Evolutionary conservation across 37 sponge, comb jelly and placozoan genomes (phyloP).

Genomic region (Diacarnus erythraeanus): DNA sequence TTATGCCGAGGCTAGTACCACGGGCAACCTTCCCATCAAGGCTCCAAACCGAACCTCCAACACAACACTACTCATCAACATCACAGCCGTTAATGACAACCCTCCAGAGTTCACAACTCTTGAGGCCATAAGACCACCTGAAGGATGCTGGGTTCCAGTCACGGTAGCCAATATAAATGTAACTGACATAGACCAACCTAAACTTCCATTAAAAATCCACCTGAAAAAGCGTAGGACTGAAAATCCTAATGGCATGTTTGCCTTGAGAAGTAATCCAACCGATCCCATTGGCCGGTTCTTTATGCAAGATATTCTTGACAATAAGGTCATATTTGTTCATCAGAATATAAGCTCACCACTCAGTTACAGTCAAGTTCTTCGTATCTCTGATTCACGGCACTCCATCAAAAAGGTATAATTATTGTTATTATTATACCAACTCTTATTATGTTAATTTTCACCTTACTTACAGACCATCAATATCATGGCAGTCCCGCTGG

Average conservation of each 20-base stretch:
- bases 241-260: slow-evolving; percentile 21
- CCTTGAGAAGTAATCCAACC: not conserved
- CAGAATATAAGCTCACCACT: slow-evolving; percentile 8
- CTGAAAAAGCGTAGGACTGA: not conserved
- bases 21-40: slow-evolving; percentile 9
- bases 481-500: slow-evolving; percentile 28
- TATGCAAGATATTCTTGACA: slow-evolving; percentile 5
- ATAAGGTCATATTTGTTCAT: slow-evolving; percentile 12
- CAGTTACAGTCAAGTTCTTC: not conserved
- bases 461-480: slow-evolving; percentile 12
- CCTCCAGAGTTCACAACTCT: slow-evolving; percentile 10
- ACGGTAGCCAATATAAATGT: slow-evolving; percentile 19
- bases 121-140: slow-evolving; percentile 12
- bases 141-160: slow-evolving; percentile 35
- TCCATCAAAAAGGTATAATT: not conserved
- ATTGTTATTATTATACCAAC: too few relatives aligned
- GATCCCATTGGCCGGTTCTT: not conserved
- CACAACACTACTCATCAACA: not conserved
- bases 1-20: slow-evolving; percentile 19
- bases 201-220: slow-evolving; percentile 10
- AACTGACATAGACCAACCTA: slow-evolving; percentile 37
- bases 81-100: slow-evolving; percentile 50
- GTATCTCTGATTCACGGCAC: not conserved
- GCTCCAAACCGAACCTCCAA: not conserved
- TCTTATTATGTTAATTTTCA: too few relatives aligned